A percentile compares a stretch with the other conserved stretches of the same genome.
These are phyloP conservation scores for Isurus oxyrinchus DNA, from an alignment of 2,113 vertebrate species.

Conservation along the genomic window DNA sequence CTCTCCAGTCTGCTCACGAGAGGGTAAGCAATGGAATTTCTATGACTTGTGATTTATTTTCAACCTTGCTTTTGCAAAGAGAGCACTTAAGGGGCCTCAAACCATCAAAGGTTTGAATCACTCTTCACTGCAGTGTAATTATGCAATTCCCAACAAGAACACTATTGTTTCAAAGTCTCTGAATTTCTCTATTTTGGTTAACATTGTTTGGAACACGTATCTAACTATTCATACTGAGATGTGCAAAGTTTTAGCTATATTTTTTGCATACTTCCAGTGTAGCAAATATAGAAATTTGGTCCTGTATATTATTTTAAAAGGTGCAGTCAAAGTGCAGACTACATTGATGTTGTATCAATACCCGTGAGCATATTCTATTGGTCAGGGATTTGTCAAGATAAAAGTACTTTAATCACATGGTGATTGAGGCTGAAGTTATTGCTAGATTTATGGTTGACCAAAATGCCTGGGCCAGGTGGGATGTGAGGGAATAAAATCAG, in stretches of 20 bases:
- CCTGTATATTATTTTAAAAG: neutral
- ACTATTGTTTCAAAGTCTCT: neutral
- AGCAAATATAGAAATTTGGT: neutral
- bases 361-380: neutral
- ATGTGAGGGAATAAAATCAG: too few relatives aligned
- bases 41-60: neutral
- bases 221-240: neutral
- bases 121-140: neutral
- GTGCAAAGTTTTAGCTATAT: neutral
- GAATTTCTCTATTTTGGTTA: neutral
- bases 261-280: neutral
- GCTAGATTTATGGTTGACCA: neutral
- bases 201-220: neutral
- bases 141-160: neutral
- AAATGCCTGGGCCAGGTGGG: too few relatives aligned
- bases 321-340: neutral
- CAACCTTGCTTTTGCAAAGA: neutral
- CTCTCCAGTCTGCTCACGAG: neutral
- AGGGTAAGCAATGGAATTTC: neutral
- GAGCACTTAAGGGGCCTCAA: neutral
- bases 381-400: neutral
- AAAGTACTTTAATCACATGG: too few relatives aligned
- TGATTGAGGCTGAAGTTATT: neutral
- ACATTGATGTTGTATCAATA: neutral
- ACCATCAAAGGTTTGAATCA: neutral